Percentiles rank a stretch among this genome's conserved stretches.
Conservation (phyloP, 2,888 invertebrate species). For the Peribatodes rhomboidaria region DNA sequence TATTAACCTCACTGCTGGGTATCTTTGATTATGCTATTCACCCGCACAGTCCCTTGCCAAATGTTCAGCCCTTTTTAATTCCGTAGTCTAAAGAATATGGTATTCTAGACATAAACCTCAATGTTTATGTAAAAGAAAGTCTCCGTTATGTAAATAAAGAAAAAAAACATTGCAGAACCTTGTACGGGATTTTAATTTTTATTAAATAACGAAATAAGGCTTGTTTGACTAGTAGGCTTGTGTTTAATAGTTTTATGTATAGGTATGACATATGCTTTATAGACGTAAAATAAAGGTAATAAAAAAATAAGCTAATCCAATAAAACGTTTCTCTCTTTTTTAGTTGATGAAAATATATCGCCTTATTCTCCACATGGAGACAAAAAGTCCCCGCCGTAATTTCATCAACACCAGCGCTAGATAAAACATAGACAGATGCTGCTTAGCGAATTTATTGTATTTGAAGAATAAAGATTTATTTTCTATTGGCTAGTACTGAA, state of each 20-base stretch:
- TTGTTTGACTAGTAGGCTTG: too few relatives aligned
- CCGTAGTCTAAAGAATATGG: too few relatives aligned
- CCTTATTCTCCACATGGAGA: slow-evolving; percentile 11
- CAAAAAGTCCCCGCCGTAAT: slow-evolving; percentile 30
- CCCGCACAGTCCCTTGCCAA: too few relatives aligned
- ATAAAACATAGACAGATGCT: slow-evolving; percentile 20
- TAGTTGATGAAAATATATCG: slow-evolving; percentile 24
- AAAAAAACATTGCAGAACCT: too few relatives aligned
- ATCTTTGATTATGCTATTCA: too few relatives aligned
- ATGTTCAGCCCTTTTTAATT: too few relatives aligned
- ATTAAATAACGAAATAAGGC: neutral
- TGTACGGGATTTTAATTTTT: neutral
- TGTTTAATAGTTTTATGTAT: neutral
- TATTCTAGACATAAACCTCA: too few relatives aligned
- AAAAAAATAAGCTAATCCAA: slow-evolving; percentile 17
- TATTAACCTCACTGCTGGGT: too few relatives aligned
- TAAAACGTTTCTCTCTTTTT: slow-evolving; percentile 19
- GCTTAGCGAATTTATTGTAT: slow-evolving; percentile 27
- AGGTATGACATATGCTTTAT: neutral
- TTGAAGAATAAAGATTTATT: slow-evolving; percentile 32
- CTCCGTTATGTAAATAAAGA: too few relatives aligned
- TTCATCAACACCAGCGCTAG: slow-evolving; percentile 26
- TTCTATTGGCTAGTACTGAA: slow-evolving; percentile 26
- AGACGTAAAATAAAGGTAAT: slow-evolving; percentile 2
- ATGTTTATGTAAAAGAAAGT: too few relatives aligned